These are phyloP conservation scores for Cosmorhoe ocellata DNA, from an alignment of 2,888 invertebrate species.

Conservation along the genomic window DNA sequence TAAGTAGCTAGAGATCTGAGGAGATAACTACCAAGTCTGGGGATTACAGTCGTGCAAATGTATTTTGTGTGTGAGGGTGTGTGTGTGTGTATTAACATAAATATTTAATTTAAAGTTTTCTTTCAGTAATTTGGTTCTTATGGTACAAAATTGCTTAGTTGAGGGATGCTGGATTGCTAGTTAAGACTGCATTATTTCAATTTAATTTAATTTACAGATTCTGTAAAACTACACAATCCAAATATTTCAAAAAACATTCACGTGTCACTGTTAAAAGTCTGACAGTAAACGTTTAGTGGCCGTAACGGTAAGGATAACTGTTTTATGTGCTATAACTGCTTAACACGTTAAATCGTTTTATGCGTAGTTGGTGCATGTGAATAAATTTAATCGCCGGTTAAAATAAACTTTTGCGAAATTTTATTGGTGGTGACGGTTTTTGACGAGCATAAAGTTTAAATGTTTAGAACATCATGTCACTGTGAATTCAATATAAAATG, in stretches of 20 bases:
- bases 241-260: slow-evolving; percentile 49
- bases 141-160: too few species aligned
- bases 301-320: slow-evolving; percentile 56
- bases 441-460: slow-evolving; percentile 5
- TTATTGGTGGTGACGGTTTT: slow-evolving; percentile 17
- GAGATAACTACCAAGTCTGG: too few species aligned
- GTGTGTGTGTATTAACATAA: too few species aligned
- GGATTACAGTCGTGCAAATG: too few species aligned
- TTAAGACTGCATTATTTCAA: too few species aligned
- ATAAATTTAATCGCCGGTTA: slow-evolving; percentile 57
- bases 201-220: too few species aligned
- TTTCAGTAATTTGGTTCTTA: too few species aligned
- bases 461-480: background rate
- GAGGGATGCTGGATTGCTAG: too few species aligned
- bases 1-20: too few species aligned
- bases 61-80: too few species aligned
- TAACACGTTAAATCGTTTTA: slow-evolving; percentile 54
- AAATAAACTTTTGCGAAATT: slow-evolving; percentile 38
- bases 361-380: slow-evolving; percentile 56
- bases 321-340: slow-evolving; percentile 66
- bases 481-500: background rate
- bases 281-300: slow-evolving; percentile 59
- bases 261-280: slow-evolving; percentile 57
- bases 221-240: slow-evolving; percentile 20
- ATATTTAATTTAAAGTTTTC: too few species aligned